phyloP scores from a whole-genome alignment of 2,113 vertebrate genomes.

The Prunella fulvescens region DNA sequence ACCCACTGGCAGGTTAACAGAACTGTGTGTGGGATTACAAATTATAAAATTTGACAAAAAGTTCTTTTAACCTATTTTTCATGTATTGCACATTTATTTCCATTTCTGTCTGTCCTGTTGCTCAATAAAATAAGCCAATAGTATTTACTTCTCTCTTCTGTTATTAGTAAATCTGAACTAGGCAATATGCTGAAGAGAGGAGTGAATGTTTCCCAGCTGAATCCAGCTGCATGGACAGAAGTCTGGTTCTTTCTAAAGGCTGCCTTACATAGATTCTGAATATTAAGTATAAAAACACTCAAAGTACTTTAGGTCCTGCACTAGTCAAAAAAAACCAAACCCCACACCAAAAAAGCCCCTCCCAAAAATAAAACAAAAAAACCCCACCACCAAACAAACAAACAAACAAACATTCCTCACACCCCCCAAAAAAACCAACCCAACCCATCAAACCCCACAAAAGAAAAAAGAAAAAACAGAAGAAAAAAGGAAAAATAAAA shows the following conservation, averaged over 20 bases:
- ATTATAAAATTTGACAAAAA: background rate
- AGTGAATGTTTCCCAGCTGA: background rate
- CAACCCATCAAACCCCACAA: background rate
- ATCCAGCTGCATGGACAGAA: background rate
- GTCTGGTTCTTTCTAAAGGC: background rate
- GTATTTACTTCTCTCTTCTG: background rate
- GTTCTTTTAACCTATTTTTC: background rate
- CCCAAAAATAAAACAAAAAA: background rate
- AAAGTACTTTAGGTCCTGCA: background rate
- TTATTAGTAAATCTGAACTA: background rate
- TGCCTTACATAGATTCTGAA: background rate
- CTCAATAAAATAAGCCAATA: background rate
- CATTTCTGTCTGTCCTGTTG: background rate
- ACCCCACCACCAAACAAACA: background rate
- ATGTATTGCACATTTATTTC: background rate
- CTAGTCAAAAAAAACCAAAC: rapidly evolving
- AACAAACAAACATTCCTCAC: rapidly evolving
- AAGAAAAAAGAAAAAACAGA: background rate
- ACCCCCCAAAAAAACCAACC: no score
- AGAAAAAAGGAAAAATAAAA: background rate
- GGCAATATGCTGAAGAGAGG: background rate
- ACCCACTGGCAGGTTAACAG: background rate
- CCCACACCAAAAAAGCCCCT: background rate
- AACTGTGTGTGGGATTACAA: background rate
- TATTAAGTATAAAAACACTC: background rate